Base-by-base conservation (phyloP, 2,888 invertebrate genomes). In the Melinaea menophilus region DNA sequence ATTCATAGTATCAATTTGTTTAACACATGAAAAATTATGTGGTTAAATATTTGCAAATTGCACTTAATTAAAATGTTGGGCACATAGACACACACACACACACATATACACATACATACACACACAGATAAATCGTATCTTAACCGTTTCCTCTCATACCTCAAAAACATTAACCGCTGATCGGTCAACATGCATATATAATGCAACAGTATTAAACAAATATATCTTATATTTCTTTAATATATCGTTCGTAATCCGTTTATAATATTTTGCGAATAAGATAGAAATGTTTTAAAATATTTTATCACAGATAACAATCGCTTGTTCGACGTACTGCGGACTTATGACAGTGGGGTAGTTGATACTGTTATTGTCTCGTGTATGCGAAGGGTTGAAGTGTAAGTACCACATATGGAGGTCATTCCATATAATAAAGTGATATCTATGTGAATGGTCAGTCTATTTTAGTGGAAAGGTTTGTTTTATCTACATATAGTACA, bases 371-470 rank as follows among this genome's bases (percentile, higher is more conserved):
- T 62, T 41, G 48, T 46, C 55, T 56, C 59, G 33, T 64, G 60
- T 60, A 56, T 62, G 55, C 47, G 58, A 62, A 64, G 59, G 62
- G 62, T 60, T 58, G 55, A 59, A 55, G 61, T 62, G 56, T 60
- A 58, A 60, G 58, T 62, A 58, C 59, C 60, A 58, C 56, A 58
- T 62, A 64, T 62, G 46, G 58, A 62, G 60, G 64, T 45, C 64
- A 61, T 62, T 62, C 46, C 46, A 58, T 58, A 51, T 58, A 67
- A 67, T 62, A 62, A 55, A 62, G 56, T 58, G 37, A 67, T 64
- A 62, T 67, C 55, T 60, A 62, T 62, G 62, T 57, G 61, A 55
- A 56, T 63, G 59, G 22, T 13, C 54, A 46, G 51, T 48, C 46
- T 13, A 31, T 54, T 54, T 54, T 46, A 47, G 59, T 57, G 59